Percentiles rank a stretch among this genome's conserved stretches.
These are phyloP conservation scores for Cephalopholis sonnerati DNA, from an alignment of 2,113 vertebrate genomes.

Conservation along the genomic window DNA sequence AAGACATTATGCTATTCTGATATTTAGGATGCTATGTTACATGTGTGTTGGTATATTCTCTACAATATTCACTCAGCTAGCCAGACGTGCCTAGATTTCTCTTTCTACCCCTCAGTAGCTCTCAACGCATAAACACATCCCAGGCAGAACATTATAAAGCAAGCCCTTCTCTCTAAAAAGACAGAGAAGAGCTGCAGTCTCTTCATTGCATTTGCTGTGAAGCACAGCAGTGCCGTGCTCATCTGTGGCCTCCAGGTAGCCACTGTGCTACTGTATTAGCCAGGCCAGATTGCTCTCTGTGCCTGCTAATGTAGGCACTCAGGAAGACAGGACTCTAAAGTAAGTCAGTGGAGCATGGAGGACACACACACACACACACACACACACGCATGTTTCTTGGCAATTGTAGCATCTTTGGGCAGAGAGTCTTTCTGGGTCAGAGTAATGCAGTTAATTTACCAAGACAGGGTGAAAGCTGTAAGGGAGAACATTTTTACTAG, in stretches of 20 bases:
- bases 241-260: constrained; percentile 66
- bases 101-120: neutral
- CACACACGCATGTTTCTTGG: constrained; percentile 34
- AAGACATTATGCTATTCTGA: neutral
- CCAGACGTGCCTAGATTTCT: neutral
- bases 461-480: constrained; percentile 42
- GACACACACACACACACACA: constrained; percentile 25
- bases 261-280: constrained; percentile 44
- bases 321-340: constrained; percentile 65
- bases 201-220: neutral
- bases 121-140: constrained; percentile 28
- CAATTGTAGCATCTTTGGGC: constrained; percentile 49
- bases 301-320: constrained; percentile 59
- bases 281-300: constrained; percentile 41
- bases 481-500: constrained; percentile 38
- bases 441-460: constrained; percentile 57
- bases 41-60: neutral
- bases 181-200: neutral
- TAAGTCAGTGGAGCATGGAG: constrained; percentile 78
- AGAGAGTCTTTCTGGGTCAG: constrained; percentile 68
- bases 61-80: neutral
- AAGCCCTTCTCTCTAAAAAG: constrained; percentile 31
- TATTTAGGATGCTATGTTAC: neutral
- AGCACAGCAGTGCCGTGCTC: constrained; percentile 38
- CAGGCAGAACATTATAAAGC: constrained; percentile 31